Evolutionary conservation across 2,888 invertebrate genomes (phyloP), one percentile per base, ranked within the genome.

Genomic region (Tuberolachnus salignus): DNA sequence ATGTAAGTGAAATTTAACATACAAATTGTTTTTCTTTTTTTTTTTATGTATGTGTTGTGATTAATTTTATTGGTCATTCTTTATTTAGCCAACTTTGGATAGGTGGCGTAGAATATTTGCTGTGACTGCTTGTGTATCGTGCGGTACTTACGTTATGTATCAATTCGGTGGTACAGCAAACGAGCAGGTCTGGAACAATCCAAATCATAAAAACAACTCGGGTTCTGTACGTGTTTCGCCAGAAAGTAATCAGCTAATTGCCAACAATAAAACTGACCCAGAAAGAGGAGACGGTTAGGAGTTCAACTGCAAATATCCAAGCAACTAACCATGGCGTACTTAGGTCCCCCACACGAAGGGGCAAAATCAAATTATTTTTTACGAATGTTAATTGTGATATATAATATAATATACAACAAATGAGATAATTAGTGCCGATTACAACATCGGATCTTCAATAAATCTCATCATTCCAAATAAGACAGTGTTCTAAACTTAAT

Each of bases 101-200:
- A 88, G 90, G 66, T 91, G 91, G 91, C 87, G 89, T 75, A 87
- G 86, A 73, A 90, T 91, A n/a, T 91, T 91, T 83, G 88, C 88
- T 71, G 86, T 90, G 49, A 87, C 91, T n/a, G 88, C 89, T 4
- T 86, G 87, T 63, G 88, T 91, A 11, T 87, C 90, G 0, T 87
- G 90, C 72, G 85, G 86, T 16, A 91, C 91, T 0, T 91, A 91
- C 83, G 82, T 89, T 1, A 86, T 90, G 66, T 91, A 89, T 83
- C 91, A 91, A 85, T 86, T 90, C 63, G 91, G 89, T 84, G 91
- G 91, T 6, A 90, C 91, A 0, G 90, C 89, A 34, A 89, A 91
- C 51, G 84, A 84, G 46, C 85, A 85, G 81, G 66, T 82, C 8
- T 85, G 85, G 85, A 85, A 85, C 81, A 84, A 84, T 71, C 84